A percentile compares a stretch with the other conserved stretches of the same genome.
Evolutionary conservation across 2,113 vertebrate genomes (phyloP).

Genomic region (Apistogramma diplotaenia): DNA sequence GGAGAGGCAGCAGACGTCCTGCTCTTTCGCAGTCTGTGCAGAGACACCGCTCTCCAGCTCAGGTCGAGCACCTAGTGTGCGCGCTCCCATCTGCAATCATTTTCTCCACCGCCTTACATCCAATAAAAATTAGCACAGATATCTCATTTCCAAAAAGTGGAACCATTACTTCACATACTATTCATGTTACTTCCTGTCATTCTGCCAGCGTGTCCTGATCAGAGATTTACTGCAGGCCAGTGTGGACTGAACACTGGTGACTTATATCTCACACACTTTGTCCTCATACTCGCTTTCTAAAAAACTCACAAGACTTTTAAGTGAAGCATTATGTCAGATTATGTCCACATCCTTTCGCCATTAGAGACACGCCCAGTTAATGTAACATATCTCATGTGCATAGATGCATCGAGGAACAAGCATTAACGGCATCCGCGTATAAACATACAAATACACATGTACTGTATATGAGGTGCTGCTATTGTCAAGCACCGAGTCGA

Average conservation of each 20-base stretch:
- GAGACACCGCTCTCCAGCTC: background rate
- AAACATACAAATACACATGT: background rate
- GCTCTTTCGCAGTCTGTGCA: background rate
- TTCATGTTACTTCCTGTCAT: constrained; percentile 25
- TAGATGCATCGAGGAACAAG: background rate
- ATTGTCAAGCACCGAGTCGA: background rate
- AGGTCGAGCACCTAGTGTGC: background rate
- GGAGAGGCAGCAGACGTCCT: constrained; percentile 7
- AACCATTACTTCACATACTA: constrained; percentile 2
- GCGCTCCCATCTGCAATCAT: constrained; percentile 8
- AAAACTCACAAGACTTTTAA: constrained; percentile 21
- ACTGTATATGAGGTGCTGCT: background rate
- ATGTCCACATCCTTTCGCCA: constrained; percentile 37
- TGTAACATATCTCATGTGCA: background rate
- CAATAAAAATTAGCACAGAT: constrained; percentile 37
- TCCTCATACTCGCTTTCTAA: background rate
- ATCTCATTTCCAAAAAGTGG: constrained; percentile 29
- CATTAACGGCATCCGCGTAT: background rate
- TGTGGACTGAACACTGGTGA: constrained; percentile 21
- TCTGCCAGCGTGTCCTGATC: constrained; percentile 17
- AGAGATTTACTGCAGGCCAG: constrained; percentile 29
- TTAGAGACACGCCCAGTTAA: constrained; percentile 46
- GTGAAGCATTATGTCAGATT: constrained; percentile 23
- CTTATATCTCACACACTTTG: constrained; percentile 11
- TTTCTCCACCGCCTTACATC: constrained; percentile 25